A percentile compares a stretch with the other conserved stretches of the same genome.
Evolutionary conservation across 2,888 invertebrate species (phyloP).

Genomic region (Parnassius glacialis): DNA sequence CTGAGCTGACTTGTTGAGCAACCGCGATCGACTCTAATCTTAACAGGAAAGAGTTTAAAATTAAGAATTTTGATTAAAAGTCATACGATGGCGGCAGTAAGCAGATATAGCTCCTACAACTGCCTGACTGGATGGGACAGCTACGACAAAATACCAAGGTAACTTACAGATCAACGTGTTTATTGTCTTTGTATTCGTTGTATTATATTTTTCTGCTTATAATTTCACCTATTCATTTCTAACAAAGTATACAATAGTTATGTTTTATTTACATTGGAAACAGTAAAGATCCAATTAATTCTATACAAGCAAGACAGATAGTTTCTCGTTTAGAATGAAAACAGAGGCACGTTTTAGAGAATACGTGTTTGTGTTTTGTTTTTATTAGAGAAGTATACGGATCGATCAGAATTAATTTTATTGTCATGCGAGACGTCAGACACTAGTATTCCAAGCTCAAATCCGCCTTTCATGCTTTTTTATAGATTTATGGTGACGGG

Average conservation of each 20-base stretch:
- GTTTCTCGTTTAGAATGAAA: conserved; percentile 1
- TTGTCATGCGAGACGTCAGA: too few species aligned
- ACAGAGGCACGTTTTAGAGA: background rate
- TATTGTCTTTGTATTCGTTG: too few species aligned
- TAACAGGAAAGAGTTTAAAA: background rate
- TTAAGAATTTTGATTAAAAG: conserved; percentile 38
- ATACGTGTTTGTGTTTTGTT: conserved; percentile 10
- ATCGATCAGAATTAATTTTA: too few species aligned
- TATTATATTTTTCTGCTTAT: too few species aligned
- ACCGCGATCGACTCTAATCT: background rate
- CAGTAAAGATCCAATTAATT: conserved; percentile 13
- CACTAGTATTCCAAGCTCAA: too few species aligned
- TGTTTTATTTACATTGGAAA: background rate
- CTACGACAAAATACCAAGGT: conserved; percentile 95
- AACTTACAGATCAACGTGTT: conserved; percentile 35
- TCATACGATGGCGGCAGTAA: conserved; percentile 80
- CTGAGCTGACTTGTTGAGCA: background rate
- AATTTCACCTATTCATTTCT: too few species aligned
- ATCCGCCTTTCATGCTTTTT: too few species aligned
- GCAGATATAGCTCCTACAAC: conserved; percentile 93
- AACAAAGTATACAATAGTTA: too few species aligned
- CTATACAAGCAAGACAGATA: conserved; percentile 2
- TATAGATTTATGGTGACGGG: too few species aligned
- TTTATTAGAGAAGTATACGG: background rate
- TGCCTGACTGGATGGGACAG: conserved; percentile 95